These are phyloP conservation scores for Philonicus albiceps DNA, from an alignment of 2,888 invertebrate species.

Conservation along the genomic window DNA sequence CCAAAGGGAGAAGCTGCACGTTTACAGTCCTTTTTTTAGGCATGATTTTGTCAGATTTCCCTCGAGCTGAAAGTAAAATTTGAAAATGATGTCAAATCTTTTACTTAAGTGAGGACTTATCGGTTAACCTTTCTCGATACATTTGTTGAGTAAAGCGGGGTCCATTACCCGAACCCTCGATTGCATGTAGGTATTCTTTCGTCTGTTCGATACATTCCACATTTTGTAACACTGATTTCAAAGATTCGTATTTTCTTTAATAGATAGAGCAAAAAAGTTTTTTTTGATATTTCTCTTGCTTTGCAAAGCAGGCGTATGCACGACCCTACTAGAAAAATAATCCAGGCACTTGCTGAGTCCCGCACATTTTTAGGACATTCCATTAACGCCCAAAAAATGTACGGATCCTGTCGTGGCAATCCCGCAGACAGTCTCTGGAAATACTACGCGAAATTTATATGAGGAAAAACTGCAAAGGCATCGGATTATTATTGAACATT, in stretches of 20 bases:
- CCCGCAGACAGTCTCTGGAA: too few species aligned
- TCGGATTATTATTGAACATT: too few species aligned
- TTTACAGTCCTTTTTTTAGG: not conserved
- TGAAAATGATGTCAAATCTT: not conserved
- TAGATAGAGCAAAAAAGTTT: not conserved
- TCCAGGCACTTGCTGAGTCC: too few species aligned
- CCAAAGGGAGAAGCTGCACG: not conserved
- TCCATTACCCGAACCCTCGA: not conserved
- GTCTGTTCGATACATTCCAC: slow-evolving; percentile 28
- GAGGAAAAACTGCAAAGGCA: too few species aligned
- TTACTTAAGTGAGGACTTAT: not conserved
- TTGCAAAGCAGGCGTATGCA: not conserved
- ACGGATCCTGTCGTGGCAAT: too few species aligned
- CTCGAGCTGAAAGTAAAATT: not conserved
- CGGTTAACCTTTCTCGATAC: slow-evolving; percentile 22
- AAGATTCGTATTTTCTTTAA: not conserved
- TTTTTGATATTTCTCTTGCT: not conserved
- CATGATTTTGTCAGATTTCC: not conserved
- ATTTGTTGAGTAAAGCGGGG: slow-evolving; percentile 6
- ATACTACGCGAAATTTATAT: too few species aligned
- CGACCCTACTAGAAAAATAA: too few species aligned
- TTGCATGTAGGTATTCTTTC: slow-evolving; percentile 38
- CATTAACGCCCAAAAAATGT: too few species aligned
- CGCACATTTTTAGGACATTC: too few species aligned
- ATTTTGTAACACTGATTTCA: slow-evolving; percentile 37